Evolutionary conservation across 2,113 vertebrate species (phyloP), one percentile per base, ranked within the genome.

Genomic region (Lasiurus borealis): DNA sequence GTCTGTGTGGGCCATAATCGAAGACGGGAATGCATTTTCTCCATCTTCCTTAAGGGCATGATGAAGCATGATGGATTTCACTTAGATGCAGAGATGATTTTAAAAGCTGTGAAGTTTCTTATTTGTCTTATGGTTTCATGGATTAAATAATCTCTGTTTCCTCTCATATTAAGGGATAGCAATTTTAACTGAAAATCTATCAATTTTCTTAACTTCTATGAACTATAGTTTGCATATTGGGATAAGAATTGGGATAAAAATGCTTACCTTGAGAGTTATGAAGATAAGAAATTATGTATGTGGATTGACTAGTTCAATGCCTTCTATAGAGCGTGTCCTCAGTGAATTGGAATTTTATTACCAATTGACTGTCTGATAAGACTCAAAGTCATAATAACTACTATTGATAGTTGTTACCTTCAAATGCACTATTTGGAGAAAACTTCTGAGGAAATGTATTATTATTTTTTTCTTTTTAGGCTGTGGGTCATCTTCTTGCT

Each of bases 401-500:
- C 18, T 44, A 14, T 18, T 88, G 31, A 52, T 88, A 27, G 23
- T 88, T 19, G 9, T 94, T 90, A 44, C 16, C 11, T 73, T 80
- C 50, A 78, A 34, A 36, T 64, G 31, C 19, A 76, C 44, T 72
- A 19, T 64, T 91, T 90, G 82, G 64, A 80, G 85, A 93, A 68
- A 86, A 75, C 27, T 72, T 97, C 44, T 68, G 36, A 69, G n/a
- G 11, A 52, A 78, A 4, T 93, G 0, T 77, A 6, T 0, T 52
- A 84, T 93, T n/a, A 92, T 90, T 96, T 97, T 2, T 95, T 71
- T 97, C 97, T n/a, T 68, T 97, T 44, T 89, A 99, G 99, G 98
- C 99, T 7, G 99, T 99, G 48, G 97, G 99, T 92, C 98, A 98
- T 95, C 98, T 99, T 68, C 98, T 99, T 92, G 98, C 99, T 97